phyloP scores from a whole-genome alignment of 2,888 invertebrate genomes.

The Pherbina coryleti region DNA sequence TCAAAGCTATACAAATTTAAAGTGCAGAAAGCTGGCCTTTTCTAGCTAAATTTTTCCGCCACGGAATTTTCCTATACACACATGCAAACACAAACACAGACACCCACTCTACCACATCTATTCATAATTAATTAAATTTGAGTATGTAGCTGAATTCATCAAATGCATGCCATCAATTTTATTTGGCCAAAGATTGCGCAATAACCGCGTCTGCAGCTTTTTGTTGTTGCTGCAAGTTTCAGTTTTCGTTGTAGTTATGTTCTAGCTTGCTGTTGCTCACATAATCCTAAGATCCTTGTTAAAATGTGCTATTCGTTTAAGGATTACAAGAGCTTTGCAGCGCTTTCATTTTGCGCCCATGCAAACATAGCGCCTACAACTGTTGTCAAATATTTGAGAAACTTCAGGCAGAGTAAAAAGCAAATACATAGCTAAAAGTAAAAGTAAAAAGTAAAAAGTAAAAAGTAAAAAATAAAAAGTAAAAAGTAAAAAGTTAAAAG shows the following conservation, averaged over 20 bases:
- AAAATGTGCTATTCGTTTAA: not conserved
- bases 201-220: not conserved
- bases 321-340: slow-evolving; percentile 17
- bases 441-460: too few relatives aligned
- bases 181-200: slow-evolving; percentile 8
- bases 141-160: not conserved
- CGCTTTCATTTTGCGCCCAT: not conserved
- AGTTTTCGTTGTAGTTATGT: not conserved
- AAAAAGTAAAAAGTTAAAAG: too few relatives aligned
- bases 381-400: too few relatives aligned
- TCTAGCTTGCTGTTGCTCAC: not conserved
- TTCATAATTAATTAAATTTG: not conserved
- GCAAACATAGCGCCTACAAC: not conserved
- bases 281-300: not conserved
- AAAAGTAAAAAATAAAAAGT: too few relatives aligned
- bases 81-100: not conserved
- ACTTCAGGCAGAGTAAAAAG: too few relatives aligned
- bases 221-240: not conserved
- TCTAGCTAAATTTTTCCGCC: too few relatives aligned
- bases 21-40: too few relatives aligned
- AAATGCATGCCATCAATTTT: slow-evolving; percentile 23
- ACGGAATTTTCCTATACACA: not conserved
- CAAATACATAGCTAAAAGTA: too few relatives aligned
- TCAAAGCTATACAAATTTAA: too few relatives aligned
- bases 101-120: not conserved